phyloP scores from a whole-genome alignment of 2,888 invertebrate genomes.

The Pyrrhia umbra region DNA sequence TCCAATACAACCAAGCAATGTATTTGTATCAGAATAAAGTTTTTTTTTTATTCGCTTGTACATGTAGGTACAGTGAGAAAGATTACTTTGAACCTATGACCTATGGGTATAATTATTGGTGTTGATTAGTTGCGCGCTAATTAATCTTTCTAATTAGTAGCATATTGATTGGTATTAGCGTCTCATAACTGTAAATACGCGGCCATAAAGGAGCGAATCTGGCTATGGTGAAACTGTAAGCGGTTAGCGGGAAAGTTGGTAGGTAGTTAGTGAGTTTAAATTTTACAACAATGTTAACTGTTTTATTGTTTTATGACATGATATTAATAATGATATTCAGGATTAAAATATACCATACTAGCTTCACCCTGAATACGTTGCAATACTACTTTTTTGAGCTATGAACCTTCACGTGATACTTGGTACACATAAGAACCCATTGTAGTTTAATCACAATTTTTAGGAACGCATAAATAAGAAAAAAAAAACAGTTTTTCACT shows the following conservation, averaged over 20 bases:
- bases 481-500: no score
- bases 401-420: no score
- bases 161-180: conserved; percentile 33
- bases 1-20: background rate
- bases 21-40: background rate
- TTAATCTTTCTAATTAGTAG: conserved; percentile 51
- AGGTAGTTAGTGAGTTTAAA: background rate
- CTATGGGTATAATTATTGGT: conserved; percentile 24
- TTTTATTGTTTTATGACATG: no score
- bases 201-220: conserved; percentile 11
- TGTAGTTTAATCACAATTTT: no score
- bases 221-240: background rate
- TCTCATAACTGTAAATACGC: conserved; percentile 35
- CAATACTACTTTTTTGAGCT: no score
- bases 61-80: conserved; percentile 1
- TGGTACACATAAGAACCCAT: no score
- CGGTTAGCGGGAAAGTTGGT: background rate
- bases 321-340: no score
- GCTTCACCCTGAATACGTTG: no score
- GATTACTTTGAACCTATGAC: background rate
- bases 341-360: no score
- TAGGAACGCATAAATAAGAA: no score
- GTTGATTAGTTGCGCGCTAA: conserved; percentile 33
- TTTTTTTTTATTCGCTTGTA: background rate
- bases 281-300: no score